Evolutionary conservation across 2,888 invertebrate species (phyloP).

Genomic region (Drosophila falleni): DNA sequence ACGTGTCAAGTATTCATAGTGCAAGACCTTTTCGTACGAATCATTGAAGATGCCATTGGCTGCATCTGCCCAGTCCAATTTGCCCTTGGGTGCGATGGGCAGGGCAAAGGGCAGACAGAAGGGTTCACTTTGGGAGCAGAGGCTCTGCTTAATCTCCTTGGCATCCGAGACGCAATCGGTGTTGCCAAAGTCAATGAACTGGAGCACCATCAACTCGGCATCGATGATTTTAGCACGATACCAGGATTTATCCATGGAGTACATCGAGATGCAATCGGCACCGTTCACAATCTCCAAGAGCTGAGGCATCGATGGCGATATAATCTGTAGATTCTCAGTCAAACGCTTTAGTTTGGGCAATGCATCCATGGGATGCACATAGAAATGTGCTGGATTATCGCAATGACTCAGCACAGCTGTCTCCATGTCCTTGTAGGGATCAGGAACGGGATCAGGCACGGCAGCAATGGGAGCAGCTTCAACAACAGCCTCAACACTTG

Average conservation of each 20-base stretch:
- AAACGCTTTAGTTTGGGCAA: conserved; percentile 87
- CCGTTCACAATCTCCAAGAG: conserved; percentile 86
- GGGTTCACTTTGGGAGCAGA: conserved; percentile 86
- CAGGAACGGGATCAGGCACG: conserved; percentile 37
- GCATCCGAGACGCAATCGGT: conserved; percentile 90
- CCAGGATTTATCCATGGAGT: conserved; percentile 93
- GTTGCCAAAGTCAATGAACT: conserved; percentile 92
- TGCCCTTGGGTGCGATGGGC: conserved; percentile 88
- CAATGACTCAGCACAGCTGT: conserved; percentile 89
- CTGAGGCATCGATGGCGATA: conserved; percentile 86
- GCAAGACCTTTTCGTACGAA: conserved; percentile 82
- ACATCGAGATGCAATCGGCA: conserved; percentile 91
- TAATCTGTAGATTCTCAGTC: conserved; percentile 89
- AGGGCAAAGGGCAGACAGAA: conserved; percentile 89
- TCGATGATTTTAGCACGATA: conserved; percentile 96
- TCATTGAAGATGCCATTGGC: conserved; percentile 87
- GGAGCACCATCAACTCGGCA: conserved; percentile 90
- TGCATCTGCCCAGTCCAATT: conserved; percentile 89
- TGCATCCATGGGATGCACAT: conserved; percentile 89
- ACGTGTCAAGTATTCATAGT: conserved; percentile 85
- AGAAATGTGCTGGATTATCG: conserved; percentile 92
- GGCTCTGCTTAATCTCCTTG: conserved; percentile 87
- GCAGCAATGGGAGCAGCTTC: conserved; percentile 1
- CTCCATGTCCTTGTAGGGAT: conserved; percentile 82
- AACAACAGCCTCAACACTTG: conserved; percentile 4